Evolutionary conservation across 2,888 invertebrate species (phyloP), one percentile per base, ranked within the genome.

Genomic region (Torymus aiolomorphi): DNA sequence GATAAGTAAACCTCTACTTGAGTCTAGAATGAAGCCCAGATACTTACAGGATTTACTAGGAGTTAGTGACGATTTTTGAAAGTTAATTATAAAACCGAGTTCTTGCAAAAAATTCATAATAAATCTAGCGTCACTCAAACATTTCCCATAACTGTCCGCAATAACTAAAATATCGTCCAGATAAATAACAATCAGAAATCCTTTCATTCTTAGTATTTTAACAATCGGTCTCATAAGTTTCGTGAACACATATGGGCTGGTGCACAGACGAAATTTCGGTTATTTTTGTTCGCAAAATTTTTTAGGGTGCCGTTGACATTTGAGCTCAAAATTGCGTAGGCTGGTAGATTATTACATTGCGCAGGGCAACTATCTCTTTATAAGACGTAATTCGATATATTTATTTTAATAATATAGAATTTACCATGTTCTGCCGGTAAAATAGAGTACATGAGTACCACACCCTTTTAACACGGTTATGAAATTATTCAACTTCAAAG

Each of bases 201-300:
- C 65, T 42, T 3, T 20, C 49, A 11, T n/a, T 76, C 77, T 77
- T 49, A 77, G 62, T 3, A 31, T 10, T 10, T 52, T 52, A 16
- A 24, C 67, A 16, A 81, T 65, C 14, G 70, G 56, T 71, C 78
- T 80, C 67, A 80, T 51, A 11, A 78, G 18, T 42, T 75, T 76
- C 13, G 76, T 76, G n/a, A 70, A 76, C 1, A 61, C 69, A n/a
- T 61, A 65, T 18, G 65, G 76, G 4, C 51, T 54, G 5, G 49
- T 12, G 13, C 14, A 49, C 11, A 75, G 31, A 20, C 65, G 65
- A 31, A 62, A 62, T n/a, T n/a, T n/a, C n/a, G n/a, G n/a, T n/a
- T n/a, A n/a, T n/a, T n/a, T n/a, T n/a, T n/a, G n/a, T n/a, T n/a
- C n/a, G n/a, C n/a, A n/a, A n/a, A n/a, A n/a, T n/a, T n/a, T n/a